Evolutionary conservation across 2,888 invertebrate genomes (phyloP), one percentile per base, ranked within the genome.

Genomic region (Leucoptera coffeella): DNA sequence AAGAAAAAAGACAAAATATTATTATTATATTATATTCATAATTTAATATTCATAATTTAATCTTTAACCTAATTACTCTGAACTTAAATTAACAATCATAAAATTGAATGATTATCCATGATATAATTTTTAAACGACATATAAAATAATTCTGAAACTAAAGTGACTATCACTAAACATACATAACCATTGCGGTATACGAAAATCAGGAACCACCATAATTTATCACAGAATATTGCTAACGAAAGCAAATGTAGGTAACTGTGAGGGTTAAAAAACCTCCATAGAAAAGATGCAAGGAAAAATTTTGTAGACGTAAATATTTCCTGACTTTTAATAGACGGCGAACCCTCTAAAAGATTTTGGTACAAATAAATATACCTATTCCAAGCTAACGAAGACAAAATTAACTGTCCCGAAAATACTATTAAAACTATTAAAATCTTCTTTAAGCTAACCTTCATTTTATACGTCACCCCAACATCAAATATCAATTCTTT

Each of bases 341-440:
- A 62, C 14, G 67, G 61, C 0, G 47, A 74, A 14, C 77, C 74
- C 43, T 89, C 88, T 15, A 90, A 47, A 41, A 87, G 56, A 38
- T 85, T 78, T 39, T 88, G 86, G 44, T 87, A 90, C 4, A 83
- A 54, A 25, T 82, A 82, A 38, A 90, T 86, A 41, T 87, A 88
- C 14, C 87, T 75, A 59, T 90, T 89, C 90, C 90, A 90, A 6
- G 82, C 80, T 28, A 82, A 60, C 1, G 87, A 87, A 29, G 85
- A 83, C 1, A 87, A 50, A 25, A 85, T 45, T 46, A 89, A 69
- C 47, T 85, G 87, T 1, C 80, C 79, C 4, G 79, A 73, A 38
- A 84, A 80, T 36, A 82, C 64, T 10, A 78, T 56, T 12, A 85
- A 50, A 29, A 81, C 80, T 37, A 77, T 75, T 1, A 75, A 61